Evolutionary conservation across 1,140 invertebrate genomes (phyloP).

Genomic region (Idris sp.): DNA sequence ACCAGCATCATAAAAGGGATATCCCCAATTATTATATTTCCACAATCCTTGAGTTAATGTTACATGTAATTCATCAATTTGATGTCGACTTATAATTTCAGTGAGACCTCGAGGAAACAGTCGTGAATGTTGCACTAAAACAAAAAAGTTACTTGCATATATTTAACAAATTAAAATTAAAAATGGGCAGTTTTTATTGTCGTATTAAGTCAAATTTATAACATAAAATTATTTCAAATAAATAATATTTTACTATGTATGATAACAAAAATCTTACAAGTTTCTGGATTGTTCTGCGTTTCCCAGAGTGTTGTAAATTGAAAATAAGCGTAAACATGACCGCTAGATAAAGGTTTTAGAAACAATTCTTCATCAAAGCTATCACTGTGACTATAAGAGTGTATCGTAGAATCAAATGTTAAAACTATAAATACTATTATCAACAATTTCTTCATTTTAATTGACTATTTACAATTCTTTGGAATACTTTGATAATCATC

Average conservation of each 20-base stretch:
- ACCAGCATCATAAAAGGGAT: constrained; percentile 90
- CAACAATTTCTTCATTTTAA: constrained; percentile 40
- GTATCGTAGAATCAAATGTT: constrained; percentile 38
- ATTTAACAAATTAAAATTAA: too few relatives aligned
- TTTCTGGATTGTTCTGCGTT: constrained; percentile 74
- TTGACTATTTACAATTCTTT: constrained; percentile 37
- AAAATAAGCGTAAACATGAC: constrained; percentile 90
- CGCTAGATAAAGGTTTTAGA: constrained; percentile 86
- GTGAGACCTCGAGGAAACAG: constrained; percentile 93
- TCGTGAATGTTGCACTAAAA: constrained; percentile 88
- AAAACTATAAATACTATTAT: constrained; percentile 34
- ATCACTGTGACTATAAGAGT: constrained; percentile 77
- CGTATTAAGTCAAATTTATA: too few relatives aligned
- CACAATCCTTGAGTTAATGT: constrained; percentile 95
- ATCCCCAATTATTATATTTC: constrained; percentile 95
- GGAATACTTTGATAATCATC: constrained; percentile 14
- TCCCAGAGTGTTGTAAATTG: constrained; percentile 91
- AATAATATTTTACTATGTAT: too few relatives aligned
- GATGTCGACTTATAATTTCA: constrained; percentile 91
- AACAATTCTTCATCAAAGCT: constrained; percentile 88
- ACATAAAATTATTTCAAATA: too few relatives aligned
- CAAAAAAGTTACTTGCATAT: too few relatives aligned
- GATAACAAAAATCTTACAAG: too few relatives aligned
- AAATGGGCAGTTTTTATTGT: too few relatives aligned
- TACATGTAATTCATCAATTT: constrained; percentile 94